Evolutionary conservation across 2,888 invertebrate genomes (phyloP).

Genomic region (Smittia sp.): DNA sequence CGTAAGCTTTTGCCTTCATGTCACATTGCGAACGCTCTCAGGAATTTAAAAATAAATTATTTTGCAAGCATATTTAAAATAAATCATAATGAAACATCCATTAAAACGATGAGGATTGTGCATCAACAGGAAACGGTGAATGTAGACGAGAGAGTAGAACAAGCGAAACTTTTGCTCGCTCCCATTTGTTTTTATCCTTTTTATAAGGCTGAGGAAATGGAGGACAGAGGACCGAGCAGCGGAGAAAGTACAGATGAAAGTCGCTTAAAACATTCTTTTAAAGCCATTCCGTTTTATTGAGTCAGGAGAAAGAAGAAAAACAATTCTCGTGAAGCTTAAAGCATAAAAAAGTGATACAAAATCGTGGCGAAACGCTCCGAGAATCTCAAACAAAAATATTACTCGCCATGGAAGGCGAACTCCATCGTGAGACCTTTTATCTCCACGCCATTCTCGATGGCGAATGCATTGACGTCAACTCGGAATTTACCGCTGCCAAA

Average conservation of each 20-base stretch:
- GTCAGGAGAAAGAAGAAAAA: not conserved
- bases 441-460: not conserved
- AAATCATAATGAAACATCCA: slow-evolving; percentile 37
- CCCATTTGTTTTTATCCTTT: not conserved
- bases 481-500: not conserved
- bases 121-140: slow-evolving; percentile 21
- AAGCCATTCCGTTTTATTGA: slow-evolving; percentile 16
- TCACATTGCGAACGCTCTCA: not conserved
- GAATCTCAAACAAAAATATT: not conserved
- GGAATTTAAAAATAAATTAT: slow-evolving; percentile 21
- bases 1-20: not conserved
- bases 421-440: not conserved
- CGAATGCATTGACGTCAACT: not conserved
- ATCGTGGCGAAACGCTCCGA: not conserved
- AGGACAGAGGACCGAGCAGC: not conserved
- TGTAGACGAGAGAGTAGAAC: not conserved
- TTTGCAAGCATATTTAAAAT: slow-evolving; percentile 17
- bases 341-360: not conserved
- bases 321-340: slow-evolving; percentile 11
- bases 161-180: slow-evolving; percentile 15
- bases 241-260: not conserved
- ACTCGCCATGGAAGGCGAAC: slow-evolving; percentile 7
- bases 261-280: slow-evolving; percentile 14
- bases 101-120: slow-evolving; percentile 23
- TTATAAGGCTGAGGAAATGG: not conserved